These are phyloP conservation scores for Pachyseris speciosa DNA, from an alignment of 64 coral and sea anemone species.

Conservation along the genomic window DNA sequence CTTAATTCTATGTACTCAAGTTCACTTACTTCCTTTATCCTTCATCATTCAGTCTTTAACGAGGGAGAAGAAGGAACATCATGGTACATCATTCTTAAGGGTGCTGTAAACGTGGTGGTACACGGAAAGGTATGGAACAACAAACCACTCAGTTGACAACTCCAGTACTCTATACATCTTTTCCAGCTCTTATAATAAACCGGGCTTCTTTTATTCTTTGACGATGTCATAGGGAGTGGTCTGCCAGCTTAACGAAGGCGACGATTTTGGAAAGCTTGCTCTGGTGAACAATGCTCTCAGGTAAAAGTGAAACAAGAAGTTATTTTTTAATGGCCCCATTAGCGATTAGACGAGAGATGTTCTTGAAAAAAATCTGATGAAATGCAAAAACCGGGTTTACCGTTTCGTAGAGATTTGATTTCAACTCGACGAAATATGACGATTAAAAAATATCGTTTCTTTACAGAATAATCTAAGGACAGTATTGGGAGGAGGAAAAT, in stretches of 20 bases:
- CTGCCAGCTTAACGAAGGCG: constrained; percentile 81
- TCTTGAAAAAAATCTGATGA: too few relatives aligned
- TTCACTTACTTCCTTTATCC: neutral
- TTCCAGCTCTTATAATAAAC: too few relatives aligned
- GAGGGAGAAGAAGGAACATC: constrained; percentile 78
- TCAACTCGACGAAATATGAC: too few relatives aligned
- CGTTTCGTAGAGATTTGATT: too few relatives aligned
- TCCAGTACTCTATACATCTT: neutral
- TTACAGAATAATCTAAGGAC: too few relatives aligned
- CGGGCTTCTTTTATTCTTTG: neutral
- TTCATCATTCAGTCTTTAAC: constrained; percentile 57
- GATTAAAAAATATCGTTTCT: too few relatives aligned
- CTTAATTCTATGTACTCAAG: neutral
- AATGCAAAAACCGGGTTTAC: too few relatives aligned
- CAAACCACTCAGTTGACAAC: neutral
- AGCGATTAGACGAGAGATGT: too few relatives aligned
- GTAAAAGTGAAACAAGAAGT: constrained; percentile 9
- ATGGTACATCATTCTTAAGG: constrained; percentile 92
- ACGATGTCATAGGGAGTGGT: constrained; percentile 58
- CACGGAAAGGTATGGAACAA: constrained; percentile 72
- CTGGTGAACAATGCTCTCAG: constrained; percentile 83
- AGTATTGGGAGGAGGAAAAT: too few relatives aligned
- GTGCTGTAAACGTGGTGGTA: constrained; percentile 84
- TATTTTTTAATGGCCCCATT: too few relatives aligned
- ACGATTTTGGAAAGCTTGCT: constrained; percentile 93